phyloP scores from a whole-genome alignment of 2,113 vertebrate species.

The Anthoscopus minutus region DNA sequence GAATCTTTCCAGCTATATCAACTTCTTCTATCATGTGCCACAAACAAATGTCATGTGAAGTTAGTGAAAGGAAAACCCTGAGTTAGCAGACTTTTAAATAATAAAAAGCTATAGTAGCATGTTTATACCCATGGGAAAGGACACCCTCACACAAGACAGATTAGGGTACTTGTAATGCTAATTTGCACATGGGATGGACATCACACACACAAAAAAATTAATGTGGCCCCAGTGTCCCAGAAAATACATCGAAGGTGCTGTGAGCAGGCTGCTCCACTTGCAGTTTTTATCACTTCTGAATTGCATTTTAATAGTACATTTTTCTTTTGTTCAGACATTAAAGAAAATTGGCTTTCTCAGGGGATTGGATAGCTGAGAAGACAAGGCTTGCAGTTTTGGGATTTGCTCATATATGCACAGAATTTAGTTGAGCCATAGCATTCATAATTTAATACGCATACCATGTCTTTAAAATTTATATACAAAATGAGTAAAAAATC shows the following conservation, averaged over 20 bases:
- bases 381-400: conserved; percentile 59
- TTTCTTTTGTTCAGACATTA: conserved; percentile 81
- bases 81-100: conserved; percentile 60
- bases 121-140: conserved; percentile 70
- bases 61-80: conserved; percentile 24
- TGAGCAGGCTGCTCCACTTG: conserved; percentile 75
- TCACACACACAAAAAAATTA: conserved; percentile 75
- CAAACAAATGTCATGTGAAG: conserved; percentile 9
- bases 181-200: conserved; percentile 82
- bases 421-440: conserved; percentile 35
- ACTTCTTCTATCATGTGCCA: neutral
- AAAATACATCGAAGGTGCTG: conserved; percentile 73
- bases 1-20: neutral
- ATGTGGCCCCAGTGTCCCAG: conserved; percentile 78
- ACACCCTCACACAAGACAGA: conserved; percentile 78
- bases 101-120: conserved; percentile 65
- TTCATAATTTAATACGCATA: conserved; percentile 10
- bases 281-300: conserved; percentile 80
- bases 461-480: neutral
- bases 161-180: conserved; percentile 77
- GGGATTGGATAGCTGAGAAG: conserved; percentile 69
- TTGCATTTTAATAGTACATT: conserved; percentile 83
- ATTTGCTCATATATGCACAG: conserved; percentile 35
- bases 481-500: neutral
- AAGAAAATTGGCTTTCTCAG: conserved; percentile 79